Evolutionary conservation across 2,888 invertebrate species (phyloP), one percentile per base, ranked within the genome.

Genomic region (Epirrhoe tristata): DNA sequence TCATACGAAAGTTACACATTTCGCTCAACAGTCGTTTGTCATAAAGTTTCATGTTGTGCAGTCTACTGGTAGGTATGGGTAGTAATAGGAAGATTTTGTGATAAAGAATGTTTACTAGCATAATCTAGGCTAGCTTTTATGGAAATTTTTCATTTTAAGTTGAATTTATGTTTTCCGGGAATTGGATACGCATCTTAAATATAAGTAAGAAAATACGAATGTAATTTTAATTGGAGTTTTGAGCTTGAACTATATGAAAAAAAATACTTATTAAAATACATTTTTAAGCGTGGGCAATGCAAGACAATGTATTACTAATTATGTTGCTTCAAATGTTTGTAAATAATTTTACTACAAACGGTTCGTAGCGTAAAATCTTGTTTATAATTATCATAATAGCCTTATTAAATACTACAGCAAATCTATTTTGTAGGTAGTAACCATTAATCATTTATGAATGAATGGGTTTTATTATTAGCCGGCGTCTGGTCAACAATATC

Each of bases 371-470:
- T 90, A 87, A 91, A 92, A 89, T 89, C 89, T 89, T 86, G 91
- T 90, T 91, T 91, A 90, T 91, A 92, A 90, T 91, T 91, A 91
- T 89, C 87, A 88, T 92, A 90, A 91, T 91, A 82, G 86, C 83
- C 84, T 85, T 87, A 90, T 87, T 89, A 89, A 80, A 89, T 89
- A 84, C 84, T 77, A 84, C 85, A 86, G 90, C 89, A 88, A 90
- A 91, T 90, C 89, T 87, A 90, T 91, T 91, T 87, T 77, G 88
- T 91, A 90, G 89, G 90, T 92, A 90, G 84, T 84, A 83, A 87
- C 86, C 85, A 91, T 90, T 89, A 91, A 91, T 91, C 90, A 91
- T 83, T 90, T 86, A 87, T 87, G 89, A 89, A 91, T 91, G 88
- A 88, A 89, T 89, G 86, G 85, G 86, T 88, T 89, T 88, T 91